A percentile compares a stretch with the other conserved stretches of the same genome.
These are phyloP conservation scores for Pantherophis alleghaniensis DNA, from an alignment of 2,797 vertebrate genomes.

Conservation along the genomic window DNA sequence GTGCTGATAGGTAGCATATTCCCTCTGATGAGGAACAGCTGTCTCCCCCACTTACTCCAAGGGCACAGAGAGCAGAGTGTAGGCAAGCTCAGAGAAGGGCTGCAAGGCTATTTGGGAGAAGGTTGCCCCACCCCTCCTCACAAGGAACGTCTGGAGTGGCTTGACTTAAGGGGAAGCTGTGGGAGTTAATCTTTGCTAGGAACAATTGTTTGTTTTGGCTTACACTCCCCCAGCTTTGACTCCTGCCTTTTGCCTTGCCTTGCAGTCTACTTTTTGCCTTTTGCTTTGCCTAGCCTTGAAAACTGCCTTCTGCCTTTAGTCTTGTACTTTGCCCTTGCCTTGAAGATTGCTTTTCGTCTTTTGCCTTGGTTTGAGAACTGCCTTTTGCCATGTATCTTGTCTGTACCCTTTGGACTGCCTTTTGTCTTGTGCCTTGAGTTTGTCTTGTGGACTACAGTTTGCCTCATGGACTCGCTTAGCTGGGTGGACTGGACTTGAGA, in stretches of 20 bases:
- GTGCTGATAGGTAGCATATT: background rate
- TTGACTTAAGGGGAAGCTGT: background rate
- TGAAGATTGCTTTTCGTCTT: background rate
- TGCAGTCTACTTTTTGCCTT: background rate
- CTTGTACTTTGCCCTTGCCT: background rate
- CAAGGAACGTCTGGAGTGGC: background rate
- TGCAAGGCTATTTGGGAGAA: background rate
- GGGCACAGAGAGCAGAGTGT: background rate
- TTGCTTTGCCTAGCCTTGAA: background rate
- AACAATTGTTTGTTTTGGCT: background rate
- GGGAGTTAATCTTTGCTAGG: background rate
- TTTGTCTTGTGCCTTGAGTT: background rate
- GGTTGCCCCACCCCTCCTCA: background rate
- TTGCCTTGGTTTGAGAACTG: background rate
- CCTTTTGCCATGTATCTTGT: background rate
- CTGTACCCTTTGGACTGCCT: background rate
- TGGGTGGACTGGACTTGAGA: background rate
- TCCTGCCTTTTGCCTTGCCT: background rate
- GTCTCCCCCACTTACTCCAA: background rate
- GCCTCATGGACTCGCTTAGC: background rate
- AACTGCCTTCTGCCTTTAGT: background rate
- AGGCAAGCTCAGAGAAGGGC: background rate
- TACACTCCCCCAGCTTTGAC: background rate
- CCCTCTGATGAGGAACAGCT: background rate
- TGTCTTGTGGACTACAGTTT: background rate